Percentiles rank a stretch among this genome's conserved stretches.
phyloP scores from a whole-genome alignment of 2,888 invertebrate genomes.

The Chrysolina oricalcia region DNA sequence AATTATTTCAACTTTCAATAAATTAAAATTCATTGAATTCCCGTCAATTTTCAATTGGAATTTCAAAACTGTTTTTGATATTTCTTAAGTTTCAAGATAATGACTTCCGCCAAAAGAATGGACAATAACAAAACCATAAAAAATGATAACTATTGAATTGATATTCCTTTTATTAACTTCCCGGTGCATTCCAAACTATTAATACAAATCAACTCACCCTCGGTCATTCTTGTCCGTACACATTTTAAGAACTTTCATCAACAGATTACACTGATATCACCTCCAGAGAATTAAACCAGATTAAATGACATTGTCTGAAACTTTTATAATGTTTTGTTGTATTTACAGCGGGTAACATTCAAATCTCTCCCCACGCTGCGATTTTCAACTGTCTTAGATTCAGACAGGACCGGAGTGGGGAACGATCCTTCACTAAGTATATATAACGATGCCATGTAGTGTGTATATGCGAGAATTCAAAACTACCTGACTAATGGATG shows the following conservation, averaged over 20 bases:
- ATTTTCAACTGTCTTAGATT: slow-evolving; percentile 41
- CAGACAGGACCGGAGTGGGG: slow-evolving; percentile 35
- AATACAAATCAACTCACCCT: slow-evolving; percentile 44
- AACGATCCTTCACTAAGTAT: background rate
- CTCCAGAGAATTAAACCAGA: slow-evolving; percentile 37
- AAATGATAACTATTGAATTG: background rate
- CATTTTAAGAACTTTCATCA: slow-evolving; percentile 48
- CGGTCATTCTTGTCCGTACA: slow-evolving; percentile 58
- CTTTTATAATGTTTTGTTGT: slow-evolving; percentile 62
- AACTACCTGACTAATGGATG: too few relatives aligned
- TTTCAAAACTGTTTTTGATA: too few relatives aligned
- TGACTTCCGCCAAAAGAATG: too few relatives aligned
- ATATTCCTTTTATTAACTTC: background rate
- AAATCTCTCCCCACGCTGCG: slow-evolving; percentile 62
- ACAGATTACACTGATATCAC: slow-evolving; percentile 35
- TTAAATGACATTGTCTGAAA: slow-evolving; percentile 54
- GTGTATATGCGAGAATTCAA: too few relatives aligned
- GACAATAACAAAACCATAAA: too few relatives aligned
- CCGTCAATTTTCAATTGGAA: too few relatives aligned
- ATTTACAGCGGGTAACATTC: slow-evolving; percentile 53
- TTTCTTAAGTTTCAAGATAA: too few relatives aligned
- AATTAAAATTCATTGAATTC: too few relatives aligned
- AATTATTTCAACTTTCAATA: too few relatives aligned
- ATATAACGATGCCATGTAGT: too few relatives aligned
- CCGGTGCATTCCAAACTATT: background rate